Evolutionary conservation across 2,113 vertebrate species (phyloP), one percentile per base, ranked within the genome.

Genomic region (Chloropsis cyanopogon): DNA sequence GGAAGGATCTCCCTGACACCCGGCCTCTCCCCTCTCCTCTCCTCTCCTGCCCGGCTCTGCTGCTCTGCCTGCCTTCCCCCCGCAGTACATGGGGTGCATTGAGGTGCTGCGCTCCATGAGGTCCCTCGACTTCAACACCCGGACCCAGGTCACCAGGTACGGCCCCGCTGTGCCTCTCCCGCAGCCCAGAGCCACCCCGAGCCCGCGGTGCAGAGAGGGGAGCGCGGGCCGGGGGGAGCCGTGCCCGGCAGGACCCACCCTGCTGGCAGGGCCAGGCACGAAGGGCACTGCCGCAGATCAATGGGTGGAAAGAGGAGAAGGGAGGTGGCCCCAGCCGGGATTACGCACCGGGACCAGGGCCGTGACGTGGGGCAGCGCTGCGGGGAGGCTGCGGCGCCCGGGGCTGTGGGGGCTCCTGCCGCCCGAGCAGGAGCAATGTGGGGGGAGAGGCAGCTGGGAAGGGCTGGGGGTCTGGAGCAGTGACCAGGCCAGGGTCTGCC

Each of bases 131-230:
- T 99, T 99, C 96, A 99, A 98, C 97, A 99, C 99, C 2, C 97
- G 99, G 59, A 99, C 99, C 11, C 99, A 99, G 95, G 99, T 99
- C 95, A 99, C 99, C 70, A 99, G 99, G 99, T 99, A 98, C 82
- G 76, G 28, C 68, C 66, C 21, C 17, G 12, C 6, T 0, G 19
- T 17, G 39, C 37, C 3, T 35, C 12, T 25, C 49, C 33, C 0
- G 0, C 60, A 9, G 4, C 35, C 35, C 50, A 6, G 3, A 7
- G 41, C 9, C 70, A 14, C 21, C 29, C 2, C 0, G 21, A 64
- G 31, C 8, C 26, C 33, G 28, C 0, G 0, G 7, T 1, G 8
- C 46, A n/a, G 57, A 6, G 3, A 26, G 6, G 26, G 26, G 31
- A 5, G 4, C 14, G 6, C 13, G 8, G 63, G 23, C 10, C 13